Base-by-base conservation (phyloP, 2,113 vertebrate genomes). In the Protomyctophum bolini region DNA sequence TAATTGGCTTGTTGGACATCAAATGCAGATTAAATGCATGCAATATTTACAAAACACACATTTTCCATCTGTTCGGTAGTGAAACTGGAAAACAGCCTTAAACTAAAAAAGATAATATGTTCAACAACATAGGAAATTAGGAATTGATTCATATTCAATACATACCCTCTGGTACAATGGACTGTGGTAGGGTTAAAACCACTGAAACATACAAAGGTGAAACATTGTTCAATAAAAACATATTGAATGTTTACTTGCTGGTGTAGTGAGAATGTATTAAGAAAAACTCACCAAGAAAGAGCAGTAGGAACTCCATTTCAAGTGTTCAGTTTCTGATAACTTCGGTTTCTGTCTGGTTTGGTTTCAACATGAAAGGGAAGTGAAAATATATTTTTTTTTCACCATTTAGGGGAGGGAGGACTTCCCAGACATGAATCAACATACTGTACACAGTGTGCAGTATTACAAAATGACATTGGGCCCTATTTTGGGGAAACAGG, bases 231-330 rank as follows among this genome's bases (percentile, higher is more conserved):
- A 41, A 61, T 28, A 1, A 58, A 29, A 52, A 63, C 29, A 58
- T 1, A 45, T 12, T 9, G 45, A 62, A 62, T 15, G 60, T 5
- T 62, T 5, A 11, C 4, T 62, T 58, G 15, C 28, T 29, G n/a
- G 15, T 8, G 15, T 58, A 21, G 56, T 14, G 15, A 21, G 56
- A 54, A 59, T 33, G 10, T 69, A 52, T 0, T 1, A n/a, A 67
- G 28, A 52, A 58, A 66, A 76, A 87, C 91, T 91, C 75, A 93
- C 92, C 80, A 0, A 88, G 59, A 3, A 88, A 59, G 14, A 2
- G 68, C 29, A 76, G 28, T 3, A 83, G 7, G 1, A 8, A 4
- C 15, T 86, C 59, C 91, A 92, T 91, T 12, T 14, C 78, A 33
- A 7, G 7, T 0, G 7, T 3, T 46, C 33, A 48, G 47, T 52